Conservation (phyloP, 2,113 vertebrate genomes). For the Protobothrops mucrosquamatus region DNA sequence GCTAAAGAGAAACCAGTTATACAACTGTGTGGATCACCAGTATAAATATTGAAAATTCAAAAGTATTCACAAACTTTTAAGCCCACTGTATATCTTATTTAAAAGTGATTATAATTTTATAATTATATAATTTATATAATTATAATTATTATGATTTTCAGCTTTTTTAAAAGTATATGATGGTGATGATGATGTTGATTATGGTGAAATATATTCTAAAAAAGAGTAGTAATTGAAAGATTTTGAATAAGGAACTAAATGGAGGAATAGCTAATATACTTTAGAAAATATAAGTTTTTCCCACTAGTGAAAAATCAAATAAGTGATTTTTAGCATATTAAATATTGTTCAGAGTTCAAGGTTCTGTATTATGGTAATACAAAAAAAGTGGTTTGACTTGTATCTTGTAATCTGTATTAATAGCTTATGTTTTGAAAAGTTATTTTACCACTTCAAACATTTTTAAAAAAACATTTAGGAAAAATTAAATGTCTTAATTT, state of each 20-base stretch:
- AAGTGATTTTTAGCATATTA: not conserved
- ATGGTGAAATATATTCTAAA: not conserved
- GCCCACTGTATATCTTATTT: not conserved
- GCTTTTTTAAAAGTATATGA: not conserved
- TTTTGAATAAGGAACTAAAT: not conserved
- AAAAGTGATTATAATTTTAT: not conserved
- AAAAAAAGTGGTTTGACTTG: not conserved
- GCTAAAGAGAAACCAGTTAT: not conserved
- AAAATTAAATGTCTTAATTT: not conserved
- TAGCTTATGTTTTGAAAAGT: not conserved
- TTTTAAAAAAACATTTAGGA: not conserved
- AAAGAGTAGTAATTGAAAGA: conserved; percentile 1
- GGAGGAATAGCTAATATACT: not conserved
- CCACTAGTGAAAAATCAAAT: not conserved
- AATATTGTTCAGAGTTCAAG: not conserved
- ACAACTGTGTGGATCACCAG: not conserved
- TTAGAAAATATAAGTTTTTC: not conserved
- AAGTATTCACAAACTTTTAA: not conserved
- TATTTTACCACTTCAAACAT: not conserved
- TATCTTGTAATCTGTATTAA: conserved; percentile 1
- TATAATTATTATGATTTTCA: not conserved
- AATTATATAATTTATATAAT: no score
- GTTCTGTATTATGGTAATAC: not conserved
- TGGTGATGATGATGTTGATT: not conserved
- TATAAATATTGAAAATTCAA: not conserved